Conservation (phyloP, 2,888 invertebrate genomes). For the Nephrotoma flavescens region DNA sequence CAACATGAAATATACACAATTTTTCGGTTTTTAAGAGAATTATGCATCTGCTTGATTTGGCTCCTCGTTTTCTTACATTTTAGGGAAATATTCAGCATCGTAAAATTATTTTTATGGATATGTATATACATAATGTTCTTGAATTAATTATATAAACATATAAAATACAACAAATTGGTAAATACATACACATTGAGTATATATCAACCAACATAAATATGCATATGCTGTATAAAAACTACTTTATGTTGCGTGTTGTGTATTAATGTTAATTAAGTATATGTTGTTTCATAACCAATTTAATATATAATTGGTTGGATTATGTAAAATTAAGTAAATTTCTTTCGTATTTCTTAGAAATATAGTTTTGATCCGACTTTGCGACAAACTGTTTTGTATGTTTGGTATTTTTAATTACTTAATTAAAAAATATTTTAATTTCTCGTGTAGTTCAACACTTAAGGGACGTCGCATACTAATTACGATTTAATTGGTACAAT, state of each 20-base stretch:
- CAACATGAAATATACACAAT: not conserved
- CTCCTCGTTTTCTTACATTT: not conserved
- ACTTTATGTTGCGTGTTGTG: not conserved
- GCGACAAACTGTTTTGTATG: not conserved
- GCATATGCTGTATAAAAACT: not conserved
- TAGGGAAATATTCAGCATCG: not conserved
- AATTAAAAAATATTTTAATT: not conserved
- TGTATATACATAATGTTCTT: not conserved
- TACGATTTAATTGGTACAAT: too few relatives aligned
- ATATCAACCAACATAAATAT: not conserved
- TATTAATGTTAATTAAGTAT: not conserved
- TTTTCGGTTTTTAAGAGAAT: not conserved
- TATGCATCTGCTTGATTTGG: not conserved
- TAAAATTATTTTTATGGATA: not conserved
- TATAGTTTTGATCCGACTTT: not conserved
- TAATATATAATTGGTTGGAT: not conserved
- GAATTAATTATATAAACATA: not conserved
- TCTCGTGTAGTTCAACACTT: not conserved
- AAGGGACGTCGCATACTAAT: too few relatives aligned
- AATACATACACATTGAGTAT: not conserved
- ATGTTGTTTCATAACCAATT: not conserved
- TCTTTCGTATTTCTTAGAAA: not conserved
- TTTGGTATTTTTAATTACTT: not conserved
- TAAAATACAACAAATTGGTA: not conserved
- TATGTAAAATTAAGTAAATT: not conserved